A percentile compares a stretch with the other conserved stretches of the same genome.
phyloP scores from a whole-genome alignment of 2,113 vertebrate genomes.

The Chamaea fasciata region DNA sequence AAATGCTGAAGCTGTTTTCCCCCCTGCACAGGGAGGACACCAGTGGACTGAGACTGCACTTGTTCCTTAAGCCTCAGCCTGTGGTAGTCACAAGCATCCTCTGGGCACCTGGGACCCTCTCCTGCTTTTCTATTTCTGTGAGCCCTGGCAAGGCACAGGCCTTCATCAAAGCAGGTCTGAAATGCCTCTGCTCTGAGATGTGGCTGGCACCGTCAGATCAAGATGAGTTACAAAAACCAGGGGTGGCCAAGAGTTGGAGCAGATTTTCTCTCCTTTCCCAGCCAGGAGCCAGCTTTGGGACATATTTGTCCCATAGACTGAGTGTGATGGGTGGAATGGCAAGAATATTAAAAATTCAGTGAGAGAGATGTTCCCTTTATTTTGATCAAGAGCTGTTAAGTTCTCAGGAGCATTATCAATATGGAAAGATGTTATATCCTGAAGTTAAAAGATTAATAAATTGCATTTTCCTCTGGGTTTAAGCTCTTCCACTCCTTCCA shows the following conservation, averaged over 20 bases:
- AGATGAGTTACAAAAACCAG: not conserved
- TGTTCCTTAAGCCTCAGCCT: not conserved
- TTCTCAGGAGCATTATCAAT: not conserved
- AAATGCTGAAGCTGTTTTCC: not conserved
- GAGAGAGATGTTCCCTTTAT: not conserved
- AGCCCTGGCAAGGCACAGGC: not conserved
- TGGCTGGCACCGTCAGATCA: not conserved
- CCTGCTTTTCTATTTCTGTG: not conserved
- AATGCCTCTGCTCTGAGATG: not conserved
- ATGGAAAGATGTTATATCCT: not conserved
- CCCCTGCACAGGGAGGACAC: not conserved
- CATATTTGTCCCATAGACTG: no score
- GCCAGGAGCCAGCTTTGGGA: not conserved
- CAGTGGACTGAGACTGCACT: accelerated
- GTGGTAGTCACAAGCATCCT: not conserved
- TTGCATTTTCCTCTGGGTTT: not conserved
- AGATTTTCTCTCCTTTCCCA: not conserved
- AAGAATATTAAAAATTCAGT: not conserved
- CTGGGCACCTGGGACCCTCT: not conserved
- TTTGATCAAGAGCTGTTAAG: not conserved
- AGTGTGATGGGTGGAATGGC: not conserved
- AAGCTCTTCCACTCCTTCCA: not conserved
- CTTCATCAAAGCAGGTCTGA: not conserved
- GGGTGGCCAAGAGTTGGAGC: not conserved
- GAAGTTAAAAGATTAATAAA: not conserved